Percentiles rank a stretch among this genome's conserved stretches.
Evolutionary conservation across 1,140 invertebrate genomes (phyloP).

Genomic region (Leptoteleia sp.): DNA sequence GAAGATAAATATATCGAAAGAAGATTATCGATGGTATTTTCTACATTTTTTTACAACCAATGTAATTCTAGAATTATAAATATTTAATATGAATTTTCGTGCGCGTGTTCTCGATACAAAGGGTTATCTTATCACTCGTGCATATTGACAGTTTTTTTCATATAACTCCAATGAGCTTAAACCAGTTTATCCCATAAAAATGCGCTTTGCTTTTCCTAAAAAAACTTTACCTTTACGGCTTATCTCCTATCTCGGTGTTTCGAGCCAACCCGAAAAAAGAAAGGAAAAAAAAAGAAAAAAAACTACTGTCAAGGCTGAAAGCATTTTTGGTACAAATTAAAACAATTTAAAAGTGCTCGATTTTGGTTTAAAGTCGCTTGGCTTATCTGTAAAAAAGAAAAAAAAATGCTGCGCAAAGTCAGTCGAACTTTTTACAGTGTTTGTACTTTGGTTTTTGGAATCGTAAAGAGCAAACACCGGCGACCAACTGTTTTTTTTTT

Average conservation of each 20-base stretch:
- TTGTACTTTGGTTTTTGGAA: conserved; percentile 46
- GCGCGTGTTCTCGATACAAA: too few species aligned
- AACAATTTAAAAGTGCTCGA: conserved; percentile 42
- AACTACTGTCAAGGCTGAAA: conserved; percentile 17
- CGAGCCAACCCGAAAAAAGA: conserved; percentile 1
- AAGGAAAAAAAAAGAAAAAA: too few species aligned
- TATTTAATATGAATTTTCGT: too few species aligned
- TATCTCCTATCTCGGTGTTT: conserved; percentile 23
- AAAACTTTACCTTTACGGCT: conserved; percentile 18
- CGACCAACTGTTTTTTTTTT: conserved; percentile 31
- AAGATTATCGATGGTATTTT: too few species aligned
- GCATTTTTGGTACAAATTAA: conserved; percentile 42
- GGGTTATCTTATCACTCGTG: too few species aligned
- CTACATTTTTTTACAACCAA: too few species aligned
- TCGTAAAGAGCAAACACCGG: conserved; percentile 38
- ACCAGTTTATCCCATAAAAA: conserved; percentile 9
- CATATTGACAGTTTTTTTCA: too few species aligned
- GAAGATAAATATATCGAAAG: too few species aligned
- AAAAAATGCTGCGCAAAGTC: conserved; percentile 36
- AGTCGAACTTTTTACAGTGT: conserved; percentile 42
- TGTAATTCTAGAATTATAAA: too few species aligned
- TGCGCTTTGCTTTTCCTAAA: conserved; percentile 25
- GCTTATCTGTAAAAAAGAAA: conserved; percentile 27
- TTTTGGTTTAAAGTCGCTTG: conserved; percentile 49
- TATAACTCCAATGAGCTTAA: conserved; percentile 31